Evolutionary conservation across 2,113 vertebrate genomes (phyloP), one percentile per base, ranked within the genome.

Genomic region (Oenanthe melanoleuca): DNA sequence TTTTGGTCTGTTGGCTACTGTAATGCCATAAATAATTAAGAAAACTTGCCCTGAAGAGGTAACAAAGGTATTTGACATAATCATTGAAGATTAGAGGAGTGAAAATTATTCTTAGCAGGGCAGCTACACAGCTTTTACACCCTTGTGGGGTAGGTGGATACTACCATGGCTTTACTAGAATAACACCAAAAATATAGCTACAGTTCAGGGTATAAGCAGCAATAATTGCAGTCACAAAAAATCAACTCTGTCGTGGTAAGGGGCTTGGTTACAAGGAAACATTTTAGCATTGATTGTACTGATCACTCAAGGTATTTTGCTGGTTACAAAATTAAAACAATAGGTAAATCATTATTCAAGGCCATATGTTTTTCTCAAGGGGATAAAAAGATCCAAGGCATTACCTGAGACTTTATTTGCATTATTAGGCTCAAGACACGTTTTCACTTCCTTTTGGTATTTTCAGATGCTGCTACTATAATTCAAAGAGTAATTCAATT

Each of bases 131-230:
- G 42, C 11, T 74, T 65, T 92, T 85, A 61, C 34, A 61, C 11
- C 19, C 5, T 66, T 96, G 47, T 63, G 81, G 88, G 33, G 66
- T 42, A 80, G n/a, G 60, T 15, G 33, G 25, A n/a, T 60, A 61
- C 60, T 63, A 86, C 50, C 44, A 20, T 16, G 42, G 21, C 24
- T 81, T 91, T 89, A 61, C 49, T 69, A 77, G 49, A 49, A 49
- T 31, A 92, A 88, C 52, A 80, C 16, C 29, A 42, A 69, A 93
- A 93, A 95, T 71, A 59, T 21, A 90, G 69, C 91, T 78, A 65
- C 34, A 66, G 18, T 55, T 85, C 25, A 63, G 10, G 5, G 8
- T 60, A 53, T 11, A 90, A 88, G 37, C 8, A 92, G 33, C 25
- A 91, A n/a, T 44, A 79, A 56, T 2, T 66, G 12, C 47, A 63